Evolutionary conservation across 2,797 vertebrate genomes (phyloP).

Genomic region (Squalus acanthias): DNA sequence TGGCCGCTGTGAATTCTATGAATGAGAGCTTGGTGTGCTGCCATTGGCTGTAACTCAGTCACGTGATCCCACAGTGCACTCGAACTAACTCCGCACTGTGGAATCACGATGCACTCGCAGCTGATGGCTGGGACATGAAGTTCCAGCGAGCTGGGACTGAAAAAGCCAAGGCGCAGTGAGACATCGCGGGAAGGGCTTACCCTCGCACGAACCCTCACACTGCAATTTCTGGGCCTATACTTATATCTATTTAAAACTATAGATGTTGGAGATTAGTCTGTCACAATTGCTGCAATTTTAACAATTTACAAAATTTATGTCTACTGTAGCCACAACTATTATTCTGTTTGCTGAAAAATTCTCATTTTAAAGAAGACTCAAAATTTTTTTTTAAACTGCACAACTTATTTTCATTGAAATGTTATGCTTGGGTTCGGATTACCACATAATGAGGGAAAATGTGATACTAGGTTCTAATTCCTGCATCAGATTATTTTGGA

Average conservation of each 20-base stretch:
- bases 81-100: too few relatives aligned
- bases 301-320: neutral
- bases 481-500: neutral
- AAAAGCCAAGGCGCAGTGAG: too few relatives aligned
- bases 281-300: neutral
- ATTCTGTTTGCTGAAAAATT: neutral
- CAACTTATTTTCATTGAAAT: neutral
- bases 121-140: too few relatives aligned
- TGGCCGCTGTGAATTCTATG: too few relatives aligned
- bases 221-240: too few relatives aligned
- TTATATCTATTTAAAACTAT: neutral
- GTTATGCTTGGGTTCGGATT: neutral
- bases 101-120: too few relatives aligned
- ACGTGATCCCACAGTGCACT: too few relatives aligned
- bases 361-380: neutral
- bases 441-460: neutral
- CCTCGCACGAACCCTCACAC: too few relatives aligned
- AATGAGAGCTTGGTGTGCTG: too few relatives aligned
- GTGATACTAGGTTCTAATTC: neutral
- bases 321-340: neutral
- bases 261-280: neutral
- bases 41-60: too few relatives aligned
- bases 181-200: too few relatives aligned
- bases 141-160: too few relatives aligned
- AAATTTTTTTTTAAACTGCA: neutral